Evolutionary conservation across 1,140 invertebrate species (phyloP).

Genomic region (Heliconius hewitsoni): DNA sequence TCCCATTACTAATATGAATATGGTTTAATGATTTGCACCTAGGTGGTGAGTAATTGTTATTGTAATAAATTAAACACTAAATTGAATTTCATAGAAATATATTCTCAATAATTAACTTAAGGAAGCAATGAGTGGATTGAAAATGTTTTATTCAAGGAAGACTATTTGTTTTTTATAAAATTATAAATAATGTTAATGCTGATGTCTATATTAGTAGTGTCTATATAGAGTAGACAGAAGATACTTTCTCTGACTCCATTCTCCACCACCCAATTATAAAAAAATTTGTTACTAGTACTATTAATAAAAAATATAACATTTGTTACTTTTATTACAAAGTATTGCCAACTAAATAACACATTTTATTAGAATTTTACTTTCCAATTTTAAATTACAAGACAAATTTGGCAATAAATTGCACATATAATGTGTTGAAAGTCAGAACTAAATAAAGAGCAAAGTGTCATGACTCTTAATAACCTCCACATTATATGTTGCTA

Average conservation of each 20-base stretch:
- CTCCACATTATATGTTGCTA: neutral
- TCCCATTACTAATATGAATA: neutral
- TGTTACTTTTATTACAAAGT: neutral
- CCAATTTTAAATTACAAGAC: neutral
- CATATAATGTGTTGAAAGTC: constrained; percentile 3
- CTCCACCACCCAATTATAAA: too few relatives aligned
- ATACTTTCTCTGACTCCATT: too few relatives aligned
- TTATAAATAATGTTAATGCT: neutral
- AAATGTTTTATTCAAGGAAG: constrained; percentile 9
- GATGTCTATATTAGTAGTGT: too few relatives aligned
- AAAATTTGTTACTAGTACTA: too few relatives aligned
- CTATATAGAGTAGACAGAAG: too few relatives aligned
- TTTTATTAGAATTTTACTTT: neutral
- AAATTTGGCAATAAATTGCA: neutral
- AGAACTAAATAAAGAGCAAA: constrained; percentile 4
- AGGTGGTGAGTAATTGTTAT: constrained; percentile 13
- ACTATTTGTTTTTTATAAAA: neutral
- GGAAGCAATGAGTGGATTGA: constrained; percentile 2
- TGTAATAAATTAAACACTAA: neutral
- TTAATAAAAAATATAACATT: neutral
- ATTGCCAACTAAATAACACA: neutral
- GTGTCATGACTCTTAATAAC: constrained; percentile 5
- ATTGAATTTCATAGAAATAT: constrained; percentile 10
- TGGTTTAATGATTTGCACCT: neutral
- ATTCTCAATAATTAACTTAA: neutral